Evolutionary conservation across 1,140 invertebrate genomes (phyloP).

Genomic region (Pogonognathellus flavescens): DNA sequence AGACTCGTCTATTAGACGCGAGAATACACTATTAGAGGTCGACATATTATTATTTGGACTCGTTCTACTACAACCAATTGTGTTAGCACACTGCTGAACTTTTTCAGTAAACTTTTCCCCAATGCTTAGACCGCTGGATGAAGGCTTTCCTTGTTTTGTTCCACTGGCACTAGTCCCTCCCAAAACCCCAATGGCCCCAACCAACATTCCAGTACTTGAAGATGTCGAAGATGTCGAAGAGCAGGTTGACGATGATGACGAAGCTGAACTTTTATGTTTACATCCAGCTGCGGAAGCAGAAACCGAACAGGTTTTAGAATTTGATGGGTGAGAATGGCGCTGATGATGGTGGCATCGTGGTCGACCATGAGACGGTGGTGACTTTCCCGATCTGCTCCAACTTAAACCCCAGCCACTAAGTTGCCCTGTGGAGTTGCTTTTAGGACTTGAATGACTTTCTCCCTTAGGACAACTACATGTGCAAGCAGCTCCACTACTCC

Average conservation of each 20-base stretch:
- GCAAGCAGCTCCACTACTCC: constrained; percentile 22
- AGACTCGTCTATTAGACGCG: constrained; percentile 48
- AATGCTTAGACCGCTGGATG: constrained; percentile 48
- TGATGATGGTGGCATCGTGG: constrained; percentile 52
- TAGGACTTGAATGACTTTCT: constrained; percentile 55
- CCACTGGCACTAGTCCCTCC: constrained; percentile 8
- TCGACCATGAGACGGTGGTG: constrained; percentile 58
- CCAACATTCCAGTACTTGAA: constrained; percentile 21
- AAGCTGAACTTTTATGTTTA: constrained; percentile 55
- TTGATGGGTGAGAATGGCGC: constrained; percentile 59
- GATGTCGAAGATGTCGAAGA: constrained; percentile 57
- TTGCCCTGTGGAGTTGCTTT: constrained; percentile 63
- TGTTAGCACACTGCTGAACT: constrained; percentile 55
- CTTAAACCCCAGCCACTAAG: constrained; percentile 54
- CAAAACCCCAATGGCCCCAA: constrained; percentile 3
- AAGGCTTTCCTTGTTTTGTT: not conserved
- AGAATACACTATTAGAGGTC: constrained; percentile 34
- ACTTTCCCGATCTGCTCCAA: constrained; percentile 61
- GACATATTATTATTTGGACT: constrained; percentile 52
- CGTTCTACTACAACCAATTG: constrained; percentile 32
- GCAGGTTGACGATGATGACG: constrained; percentile 54
- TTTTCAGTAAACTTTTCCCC: constrained; percentile 59
- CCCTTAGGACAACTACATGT: constrained; percentile 30
- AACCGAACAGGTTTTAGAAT: constrained; percentile 41
- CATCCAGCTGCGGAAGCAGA: constrained; percentile 29